Evolutionary conservation across 2,797 vertebrate genomes (phyloP), one percentile per base, ranked within the genome.

Genomic region (Microcaecilia unicolor): DNA sequence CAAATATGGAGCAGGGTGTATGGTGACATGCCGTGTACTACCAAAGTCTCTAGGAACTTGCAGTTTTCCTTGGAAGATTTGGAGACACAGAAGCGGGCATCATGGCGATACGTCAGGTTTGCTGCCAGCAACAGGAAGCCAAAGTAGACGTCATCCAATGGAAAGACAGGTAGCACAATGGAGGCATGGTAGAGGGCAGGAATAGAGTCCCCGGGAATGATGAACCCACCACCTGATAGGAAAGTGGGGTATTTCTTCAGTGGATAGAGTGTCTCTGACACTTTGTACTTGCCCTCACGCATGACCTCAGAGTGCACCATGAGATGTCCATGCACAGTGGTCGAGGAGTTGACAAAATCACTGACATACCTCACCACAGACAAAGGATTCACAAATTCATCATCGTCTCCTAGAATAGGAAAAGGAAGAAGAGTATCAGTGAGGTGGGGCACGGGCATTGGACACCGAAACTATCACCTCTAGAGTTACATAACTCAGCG

Each of bases 201-300:
- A 9, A 44, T 18, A 4, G 36, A 15, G 17, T 36, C 16, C 2
- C 10, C 27, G 1, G 41, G 33, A 7, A 44, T 2, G 4, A 44
- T 26, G 22, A 44, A 44, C 15, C 41, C 41, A 6, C 41, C 41
- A 9, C 41, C 41, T 10, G 41, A 44, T 10, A 44, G 32, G 25
- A 44, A 44, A 3, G 16, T 18, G 11, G 41, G 41, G 27, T 44
- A 44, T 13, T 18, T 25, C 3, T 3, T 3, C 8, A 44, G 33
- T 2, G 41, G 41, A 14, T 36, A 36, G 18, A 44, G 17, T 5
- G 32, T 20, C 5, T 25, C 2, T 3, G 41, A 33, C 10, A 44
- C 27, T 2, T 9, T 17, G 6, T 44, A 44, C 10, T 44, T 44
- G 7, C 33, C 26, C 13, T n/a, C 20, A 11, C 41, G 41, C 3